A percentile compares a stretch with the other conserved stretches of the same genome.
Conservation (phyloP, 2,888 invertebrate species). For the Epistrophe grossulariae region DNA sequence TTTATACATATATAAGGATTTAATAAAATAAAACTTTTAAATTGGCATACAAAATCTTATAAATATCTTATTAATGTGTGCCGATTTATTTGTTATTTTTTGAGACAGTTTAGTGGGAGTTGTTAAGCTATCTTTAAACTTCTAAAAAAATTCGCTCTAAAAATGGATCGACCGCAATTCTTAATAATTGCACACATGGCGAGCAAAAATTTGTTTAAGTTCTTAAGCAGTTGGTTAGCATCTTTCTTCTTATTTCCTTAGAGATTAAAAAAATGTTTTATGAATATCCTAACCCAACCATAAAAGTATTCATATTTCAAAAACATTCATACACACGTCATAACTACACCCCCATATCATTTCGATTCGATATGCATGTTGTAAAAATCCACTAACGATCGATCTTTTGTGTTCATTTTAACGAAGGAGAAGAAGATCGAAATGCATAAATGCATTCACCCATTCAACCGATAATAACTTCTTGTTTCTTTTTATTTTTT, state of each 20-base stretch:
- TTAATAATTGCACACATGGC: too few species aligned
- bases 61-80: too few species aligned
- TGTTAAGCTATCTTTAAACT: too few species aligned
- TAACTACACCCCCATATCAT: slow-evolving; percentile 63
- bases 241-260: background rate
- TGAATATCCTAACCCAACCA: slow-evolving; percentile 25
- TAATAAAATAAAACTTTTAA: too few species aligned
- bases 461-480: slow-evolving; percentile 66
- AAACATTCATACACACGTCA: slow-evolving; percentile 25
- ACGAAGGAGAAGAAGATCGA: slow-evolving; percentile 4
- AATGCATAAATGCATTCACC: slow-evolving; percentile 48
- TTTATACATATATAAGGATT: too few species aligned
- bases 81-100: too few species aligned
- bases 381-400: slow-evolving; percentile 72
- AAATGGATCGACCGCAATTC: too few species aligned
- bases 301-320: slow-evolving; percentile 45
- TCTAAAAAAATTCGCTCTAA: too few species aligned
- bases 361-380: slow-evolving; percentile 68
- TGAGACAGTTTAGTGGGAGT: too few species aligned
- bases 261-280: background rate
- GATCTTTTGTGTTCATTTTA: slow-evolving; percentile 44
- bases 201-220: background rate
- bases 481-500: background rate
- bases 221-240: background rate
- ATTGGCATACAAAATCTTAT: too few species aligned